Evolutionary conservation across 2,888 invertebrate genomes (phyloP), one percentile per base, ranked within the genome.

Genomic region (Agonopterix alstromeriana): DNA sequence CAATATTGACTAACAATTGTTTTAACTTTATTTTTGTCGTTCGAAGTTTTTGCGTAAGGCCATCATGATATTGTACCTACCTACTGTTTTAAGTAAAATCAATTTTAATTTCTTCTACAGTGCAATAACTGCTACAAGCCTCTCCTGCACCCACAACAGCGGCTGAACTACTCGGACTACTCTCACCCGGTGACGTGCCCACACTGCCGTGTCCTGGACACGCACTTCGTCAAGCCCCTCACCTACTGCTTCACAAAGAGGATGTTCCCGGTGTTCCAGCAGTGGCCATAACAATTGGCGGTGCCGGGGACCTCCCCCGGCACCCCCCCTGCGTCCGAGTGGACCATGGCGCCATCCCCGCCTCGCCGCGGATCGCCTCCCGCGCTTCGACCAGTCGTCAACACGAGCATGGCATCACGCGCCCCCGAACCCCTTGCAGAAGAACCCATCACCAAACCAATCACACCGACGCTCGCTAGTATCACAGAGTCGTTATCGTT

Each of bases 201-300:
- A 38, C 95, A 95, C 81, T 98, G 98, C 90, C 93, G 94, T 67
- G 92, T 93, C 48, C 91, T 94, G 67, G 98, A 98, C 88, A 95
- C 95, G 49, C 98, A 98, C 90, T 98, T 98, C 90, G 97, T 98
- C 63, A 97, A 97, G 90, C 95, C 97, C 48, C 90, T 98, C 72
- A 90, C 92, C 57, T 93, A 93, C 82, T 95, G 95, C 90, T 96
- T 94, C 91, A 92, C 94, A 69, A 93, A 94, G 84, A 93, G 93
- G 90, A 89, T 89, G 48, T 90, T 89, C 73, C 91, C 91, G 83
- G 89, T 93, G 60, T 90, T 89, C 82, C 93, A 93, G 86, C 91
- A 93, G 93, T 94, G 94, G 94, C 95, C 95, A 94, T 96, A 95
- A 95, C 95, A 93, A 91, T 89, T 92, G 91, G 93, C 91, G 91